Percentiles rank a stretch among this genome's conserved stretches.
phyloP scores from a whole-genome alignment of 2,797 vertebrate genomes.

The Poeciliopsis turneri region DNA sequence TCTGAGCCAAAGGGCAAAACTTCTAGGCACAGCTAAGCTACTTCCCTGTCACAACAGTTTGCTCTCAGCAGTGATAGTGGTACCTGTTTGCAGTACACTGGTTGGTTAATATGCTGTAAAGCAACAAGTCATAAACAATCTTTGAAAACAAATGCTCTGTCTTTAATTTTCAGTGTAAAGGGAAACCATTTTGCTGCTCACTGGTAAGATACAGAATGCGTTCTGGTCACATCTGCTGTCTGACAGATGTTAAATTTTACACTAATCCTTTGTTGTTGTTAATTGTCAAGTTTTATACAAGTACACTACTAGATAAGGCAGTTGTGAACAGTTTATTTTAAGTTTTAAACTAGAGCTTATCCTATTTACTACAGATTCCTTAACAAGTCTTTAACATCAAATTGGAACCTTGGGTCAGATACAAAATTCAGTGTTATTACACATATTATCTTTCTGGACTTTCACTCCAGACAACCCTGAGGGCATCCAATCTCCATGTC shows the following conservation, averaged over 20 bases:
- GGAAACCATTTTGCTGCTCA: neutral
- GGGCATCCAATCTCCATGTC: neutral
- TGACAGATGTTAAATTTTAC: neutral
- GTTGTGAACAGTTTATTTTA: neutral
- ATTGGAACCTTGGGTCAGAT: neutral
- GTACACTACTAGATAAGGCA: neutral
- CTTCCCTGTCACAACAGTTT: neutral
- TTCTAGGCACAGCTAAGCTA: neutral
- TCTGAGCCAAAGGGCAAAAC: neutral
- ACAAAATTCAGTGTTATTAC: neutral
- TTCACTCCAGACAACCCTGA: neutral
- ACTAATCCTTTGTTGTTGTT: neutral
- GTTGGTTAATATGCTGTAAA: neutral
- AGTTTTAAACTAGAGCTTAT: neutral
- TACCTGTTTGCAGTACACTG: neutral
- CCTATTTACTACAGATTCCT: neutral
- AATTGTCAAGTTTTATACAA: neutral
- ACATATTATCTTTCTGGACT: neutral
- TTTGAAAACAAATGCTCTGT: neutral
- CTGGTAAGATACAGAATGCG: neutral
- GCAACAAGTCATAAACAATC: neutral
- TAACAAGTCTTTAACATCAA: neutral
- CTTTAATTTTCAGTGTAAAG: neutral
- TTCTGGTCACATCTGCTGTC: neutral
- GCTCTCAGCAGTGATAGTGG: neutral